Percentiles rank a stretch among this genome's conserved stretches.
These are phyloP conservation scores for Drosophila quadrilineata DNA, from an alignment of 1,140 invertebrate genomes.

Conservation along the genomic window DNA sequence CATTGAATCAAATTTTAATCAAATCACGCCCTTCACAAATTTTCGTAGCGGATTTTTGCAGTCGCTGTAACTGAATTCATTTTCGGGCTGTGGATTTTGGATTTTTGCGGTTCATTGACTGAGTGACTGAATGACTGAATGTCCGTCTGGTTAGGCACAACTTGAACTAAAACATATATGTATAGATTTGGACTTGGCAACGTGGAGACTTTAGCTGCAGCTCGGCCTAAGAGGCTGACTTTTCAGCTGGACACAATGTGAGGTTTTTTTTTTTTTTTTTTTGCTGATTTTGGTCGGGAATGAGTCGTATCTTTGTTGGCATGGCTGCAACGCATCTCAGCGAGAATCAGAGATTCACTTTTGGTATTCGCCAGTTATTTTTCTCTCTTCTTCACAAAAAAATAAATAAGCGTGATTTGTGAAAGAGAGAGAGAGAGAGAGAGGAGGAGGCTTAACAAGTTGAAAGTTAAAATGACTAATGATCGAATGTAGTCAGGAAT, in stretches of 20 bases:
- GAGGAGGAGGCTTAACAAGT: slow-evolving; percentile 21
- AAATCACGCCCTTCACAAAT: no score
- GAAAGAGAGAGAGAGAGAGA: slow-evolving; percentile 16
- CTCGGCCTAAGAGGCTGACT: background rate
- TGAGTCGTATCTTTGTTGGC: slow-evolving; percentile 57
- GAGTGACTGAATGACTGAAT: slow-evolving; percentile 58
- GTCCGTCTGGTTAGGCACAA: slow-evolving; percentile 34
- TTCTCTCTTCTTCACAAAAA: no score
- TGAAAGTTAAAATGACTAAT: slow-evolving; percentile 73
- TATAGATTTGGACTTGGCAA: slow-evolving; percentile 16
- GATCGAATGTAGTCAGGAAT: slow-evolving; percentile 63
- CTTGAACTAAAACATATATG: slow-evolving; percentile 37
- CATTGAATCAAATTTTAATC: no score
- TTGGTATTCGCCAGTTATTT: no score
- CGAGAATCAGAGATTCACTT: slow-evolving; percentile 16
- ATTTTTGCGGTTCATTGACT: slow-evolving; percentile 71
- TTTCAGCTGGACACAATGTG: background rate
- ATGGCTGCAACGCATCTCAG: slow-evolving; percentile 32
- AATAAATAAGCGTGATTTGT: slow-evolving; percentile 69
- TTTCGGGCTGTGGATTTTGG: slow-evolving; percentile 4
- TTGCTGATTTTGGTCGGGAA: no score
- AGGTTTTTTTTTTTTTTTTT: no score
- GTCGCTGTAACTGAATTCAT: background rate
- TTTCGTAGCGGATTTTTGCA: slow-evolving; percentile 7
- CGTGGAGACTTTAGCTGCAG: no score